phyloP scores from a whole-genome alignment of 2,797 vertebrate species.

The Pteropus rufus region DNA sequence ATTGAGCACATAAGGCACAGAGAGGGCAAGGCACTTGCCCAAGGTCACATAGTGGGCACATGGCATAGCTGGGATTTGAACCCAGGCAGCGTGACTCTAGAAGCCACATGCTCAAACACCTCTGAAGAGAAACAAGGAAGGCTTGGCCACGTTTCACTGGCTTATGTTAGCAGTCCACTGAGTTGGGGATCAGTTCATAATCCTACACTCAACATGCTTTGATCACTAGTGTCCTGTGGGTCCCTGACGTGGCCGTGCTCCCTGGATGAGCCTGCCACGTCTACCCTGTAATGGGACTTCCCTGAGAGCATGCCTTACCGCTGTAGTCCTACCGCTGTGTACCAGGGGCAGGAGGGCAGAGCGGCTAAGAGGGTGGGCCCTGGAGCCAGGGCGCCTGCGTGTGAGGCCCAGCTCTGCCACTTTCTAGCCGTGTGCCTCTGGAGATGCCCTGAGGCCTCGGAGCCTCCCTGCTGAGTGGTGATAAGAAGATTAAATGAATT shows the following conservation, averaged over 20 bases:
- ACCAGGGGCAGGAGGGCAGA: neutral
- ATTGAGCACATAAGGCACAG: neutral
- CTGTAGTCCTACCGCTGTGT: rapidly evolving
- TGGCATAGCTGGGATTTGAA: neutral
- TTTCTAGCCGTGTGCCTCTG: rapidly evolving
- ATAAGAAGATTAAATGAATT: neutral
- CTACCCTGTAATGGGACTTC: neutral
- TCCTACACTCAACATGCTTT: rapidly evolving
- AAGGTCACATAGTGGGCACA: neutral
- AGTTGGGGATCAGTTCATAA: neutral
- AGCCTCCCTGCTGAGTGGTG: neutral
- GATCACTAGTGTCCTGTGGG: neutral
- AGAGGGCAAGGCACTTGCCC: neutral
- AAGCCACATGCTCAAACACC: neutral
- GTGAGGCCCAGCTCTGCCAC: neutral
- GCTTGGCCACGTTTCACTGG: neutral
- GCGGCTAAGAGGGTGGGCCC: neutral
- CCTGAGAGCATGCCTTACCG: rapidly evolving
- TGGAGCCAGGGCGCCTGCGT: neutral
- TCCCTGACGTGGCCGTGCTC: neutral
- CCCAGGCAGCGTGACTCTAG: neutral
- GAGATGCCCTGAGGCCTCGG: neutral
- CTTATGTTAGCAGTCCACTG: neutral
- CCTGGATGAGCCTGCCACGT: neutral
- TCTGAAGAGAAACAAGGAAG: neutral